These are phyloP conservation scores for Zalophus californianus DNA, from an alignment of 2,797 vertebrate species.

Conservation along the genomic window DNA sequence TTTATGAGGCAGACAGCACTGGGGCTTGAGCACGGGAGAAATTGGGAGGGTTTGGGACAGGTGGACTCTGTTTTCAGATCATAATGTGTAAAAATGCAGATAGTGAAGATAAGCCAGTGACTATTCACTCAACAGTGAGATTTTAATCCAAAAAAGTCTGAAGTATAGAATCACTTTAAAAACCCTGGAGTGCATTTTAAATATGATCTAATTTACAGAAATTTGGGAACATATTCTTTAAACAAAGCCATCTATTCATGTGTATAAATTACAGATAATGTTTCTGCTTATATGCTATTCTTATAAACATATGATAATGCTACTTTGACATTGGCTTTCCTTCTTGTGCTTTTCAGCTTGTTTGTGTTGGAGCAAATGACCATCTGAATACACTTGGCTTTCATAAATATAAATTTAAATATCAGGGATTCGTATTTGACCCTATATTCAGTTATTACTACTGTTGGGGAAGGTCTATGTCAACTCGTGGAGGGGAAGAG, in stretches of 20 bases:
- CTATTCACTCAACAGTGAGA: neutral
- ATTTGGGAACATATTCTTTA: conserved; percentile 13
- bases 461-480: neutral
- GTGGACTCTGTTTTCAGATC: neutral
- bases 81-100: neutral
- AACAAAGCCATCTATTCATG: neutral
- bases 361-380: neutral
- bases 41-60: neutral
- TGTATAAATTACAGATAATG: neutral
- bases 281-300: conserved; percentile 3
- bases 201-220: conserved; percentile 12
- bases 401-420: conserved; percentile 24
- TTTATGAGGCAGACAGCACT: neutral
- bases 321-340: neutral
- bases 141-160: neutral
- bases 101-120: neutral
- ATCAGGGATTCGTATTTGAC: neutral
- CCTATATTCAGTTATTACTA: neutral
- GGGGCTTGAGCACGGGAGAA: neutral
- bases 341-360: neutral
- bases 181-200: neutral
- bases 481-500: neutral
- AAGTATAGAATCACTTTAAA: neutral
- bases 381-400: neutral
- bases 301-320: neutral